Base-by-base conservation (phyloP, 2,113 vertebrate genomes). In the Danio rerio region DNA sequence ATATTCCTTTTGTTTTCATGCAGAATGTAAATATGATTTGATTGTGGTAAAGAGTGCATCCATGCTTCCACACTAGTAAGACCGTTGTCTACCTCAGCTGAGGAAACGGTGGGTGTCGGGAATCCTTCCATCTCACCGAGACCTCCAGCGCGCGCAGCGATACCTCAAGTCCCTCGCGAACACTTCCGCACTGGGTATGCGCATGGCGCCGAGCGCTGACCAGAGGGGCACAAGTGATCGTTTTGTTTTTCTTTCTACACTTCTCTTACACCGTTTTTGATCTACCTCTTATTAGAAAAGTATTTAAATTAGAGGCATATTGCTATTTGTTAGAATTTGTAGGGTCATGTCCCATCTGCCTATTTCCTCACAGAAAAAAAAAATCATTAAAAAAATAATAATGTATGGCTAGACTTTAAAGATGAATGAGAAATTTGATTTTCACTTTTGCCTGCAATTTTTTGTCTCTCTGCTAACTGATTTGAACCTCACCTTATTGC, bases 231-330 rank as follows among this genome's bases (percentile, higher is more conserved):
- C 94, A 95, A 95, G 88, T 95, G 93, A 94, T 93, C 90, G 93
- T 94, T 95, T 94, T 88, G 88, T 91, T 93, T 88, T 93, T 92
- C 89, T 92, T 89, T 78, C 92, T 88, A 90, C 90, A 93, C 90
- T 89, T 93, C 90, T 91, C 90, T 86, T 92, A 94, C 92, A 93
- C 94, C 92, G 93, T 94, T 95, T 96, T 95, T 95, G 92, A 97
- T 96, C 96, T 98, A 96, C 96, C 96, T 97, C 96, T 95, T 95
- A 40, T 52, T 94, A 95, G 94, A 95, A 92, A 93, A 87, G 90
- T 94, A 94, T 95, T 92, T 95, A 92, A 96, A 96, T 95, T 96
- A 95, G 95, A 96, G 95, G 95, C 95, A 95, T 92, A 91, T 95
- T 96, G 95, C 93, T 97, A 93, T 94, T 95, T 91, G 90, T 92